A percentile compares a stretch with the other conserved stretches of the same genome.
Evolutionary conservation across 2,888 invertebrate genomes (phyloP).

Genomic region (Acanthoscelides obtectus): DNA sequence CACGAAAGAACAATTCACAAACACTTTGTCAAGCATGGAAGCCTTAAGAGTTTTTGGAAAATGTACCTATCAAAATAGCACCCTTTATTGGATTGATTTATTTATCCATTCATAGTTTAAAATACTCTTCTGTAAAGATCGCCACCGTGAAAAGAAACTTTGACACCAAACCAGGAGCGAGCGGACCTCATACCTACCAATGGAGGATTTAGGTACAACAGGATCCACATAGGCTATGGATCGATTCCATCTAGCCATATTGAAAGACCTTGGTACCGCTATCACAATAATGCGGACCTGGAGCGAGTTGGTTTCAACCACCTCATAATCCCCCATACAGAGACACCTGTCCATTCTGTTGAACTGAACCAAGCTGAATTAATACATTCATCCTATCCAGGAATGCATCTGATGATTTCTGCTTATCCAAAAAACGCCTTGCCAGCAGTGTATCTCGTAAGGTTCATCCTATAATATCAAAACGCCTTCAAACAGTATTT

Average conservation of each 20-base stretch:
- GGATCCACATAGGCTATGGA: background rate
- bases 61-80: too few species aligned
- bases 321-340: background rate
- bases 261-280: background rate
- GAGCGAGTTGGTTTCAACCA: background rate
- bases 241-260: background rate
- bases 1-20: too few species aligned
- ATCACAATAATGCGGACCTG: background rate
- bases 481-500: background rate
- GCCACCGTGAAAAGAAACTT: background rate
- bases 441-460: background rate
- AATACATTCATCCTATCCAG: background rate
- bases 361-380: background rate
- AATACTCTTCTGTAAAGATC: too few species aligned
- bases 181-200: background rate
- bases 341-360: background rate
- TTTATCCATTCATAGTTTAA: too few species aligned
- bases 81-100: too few species aligned
- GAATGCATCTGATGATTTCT: background rate
- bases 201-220: background rate
- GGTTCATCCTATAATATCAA: background rate
- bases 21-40: too few species aligned
- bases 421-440: background rate
- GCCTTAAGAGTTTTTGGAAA: too few species aligned
- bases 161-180: background rate